These are phyloP conservation scores for Lordiphosa andalusiaca DNA, from an alignment of 2,888 invertebrate species.

Conservation along the genomic window DNA sequence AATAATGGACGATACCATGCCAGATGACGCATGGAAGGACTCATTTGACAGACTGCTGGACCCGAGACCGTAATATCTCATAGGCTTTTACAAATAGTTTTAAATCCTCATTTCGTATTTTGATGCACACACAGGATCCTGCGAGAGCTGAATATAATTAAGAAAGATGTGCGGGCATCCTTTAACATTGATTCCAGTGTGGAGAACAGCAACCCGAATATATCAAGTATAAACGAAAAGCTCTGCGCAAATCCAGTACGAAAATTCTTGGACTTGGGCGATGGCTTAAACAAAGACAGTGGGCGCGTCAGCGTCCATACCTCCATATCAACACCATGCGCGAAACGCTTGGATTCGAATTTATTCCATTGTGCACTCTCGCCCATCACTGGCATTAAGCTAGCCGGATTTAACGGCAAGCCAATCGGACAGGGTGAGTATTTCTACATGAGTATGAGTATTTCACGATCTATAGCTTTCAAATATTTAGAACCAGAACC, in stretches of 20 bases:
- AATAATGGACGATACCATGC: slow-evolving; percentile 56
- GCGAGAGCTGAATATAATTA: slow-evolving; percentile 64
- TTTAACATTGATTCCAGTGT: slow-evolving; percentile 76
- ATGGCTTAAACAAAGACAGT: background rate
- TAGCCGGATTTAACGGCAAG: slow-evolving; percentile 17
- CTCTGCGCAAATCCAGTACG: slow-evolving; percentile 1
- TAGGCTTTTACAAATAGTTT: background rate
- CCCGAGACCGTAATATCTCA: slow-evolving; percentile 60
- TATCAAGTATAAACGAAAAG: slow-evolving; percentile 14
- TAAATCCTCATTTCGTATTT: too few species aligned
- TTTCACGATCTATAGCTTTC: background rate
- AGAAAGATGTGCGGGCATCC: slow-evolving; percentile 64
- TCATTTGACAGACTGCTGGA: slow-evolving; percentile 75
- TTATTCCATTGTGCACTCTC: slow-evolving; percentile 74
- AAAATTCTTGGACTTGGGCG: background rate
- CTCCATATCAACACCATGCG: slow-evolving; percentile 69
- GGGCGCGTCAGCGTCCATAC: background rate
- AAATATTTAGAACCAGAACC: background rate
- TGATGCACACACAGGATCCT: slow-evolving; percentile 47
- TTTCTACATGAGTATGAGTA: background rate
- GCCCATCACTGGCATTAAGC: slow-evolving; percentile 64
- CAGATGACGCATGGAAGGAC: slow-evolving; percentile 75
- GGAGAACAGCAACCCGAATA: slow-evolving; percentile 59
- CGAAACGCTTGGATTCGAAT: slow-evolving; percentile 23
- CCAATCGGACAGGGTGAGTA: background rate